phyloP scores from a whole-genome alignment of 2,113 vertebrate genomes.

The Perca fluviatilis region DNA sequence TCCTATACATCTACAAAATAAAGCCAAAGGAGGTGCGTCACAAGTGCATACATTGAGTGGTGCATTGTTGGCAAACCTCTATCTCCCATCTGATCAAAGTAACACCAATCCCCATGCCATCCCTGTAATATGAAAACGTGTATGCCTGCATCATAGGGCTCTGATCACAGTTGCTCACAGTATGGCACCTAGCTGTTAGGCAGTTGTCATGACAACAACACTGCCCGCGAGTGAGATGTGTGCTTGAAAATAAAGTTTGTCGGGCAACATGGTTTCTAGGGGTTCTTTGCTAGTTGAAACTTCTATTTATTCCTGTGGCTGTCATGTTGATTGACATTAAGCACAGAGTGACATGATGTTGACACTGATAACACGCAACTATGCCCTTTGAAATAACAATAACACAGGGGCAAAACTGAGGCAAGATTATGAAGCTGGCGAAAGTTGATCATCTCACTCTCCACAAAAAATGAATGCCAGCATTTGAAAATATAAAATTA shows the following conservation, averaged over 20 bases:
- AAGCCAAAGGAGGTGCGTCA: background rate
- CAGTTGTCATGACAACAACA: constrained; percentile 22
- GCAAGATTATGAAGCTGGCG: background rate
- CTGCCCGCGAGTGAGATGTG: background rate
- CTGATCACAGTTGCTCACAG: constrained; percentile 25
- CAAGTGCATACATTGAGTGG: background rate
- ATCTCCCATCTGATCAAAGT: background rate
- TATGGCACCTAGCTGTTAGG: constrained; percentile 1
- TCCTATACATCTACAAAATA: background rate
- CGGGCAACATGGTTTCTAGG: constrained; percentile 6
- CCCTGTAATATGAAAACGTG: background rate
- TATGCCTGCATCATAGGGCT: background rate
- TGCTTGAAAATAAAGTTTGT: constrained; percentile 14
- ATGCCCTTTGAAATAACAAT: background rate
- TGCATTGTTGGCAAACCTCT: background rate
- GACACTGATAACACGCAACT: background rate
- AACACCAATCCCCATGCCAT: background rate
- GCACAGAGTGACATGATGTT: constrained; percentile 8
- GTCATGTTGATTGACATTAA: constrained; percentile 28
- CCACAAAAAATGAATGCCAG: background rate
- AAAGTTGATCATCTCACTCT: background rate
- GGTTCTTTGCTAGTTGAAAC: constrained; percentile 14
- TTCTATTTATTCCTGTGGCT: constrained; percentile 24
- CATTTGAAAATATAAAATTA: background rate
- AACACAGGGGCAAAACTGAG: background rate